These are phyloP conservation scores for Pachymerium ferrugineum DNA, from an alignment of 2,888 invertebrate species.

Conservation along the genomic window DNA sequence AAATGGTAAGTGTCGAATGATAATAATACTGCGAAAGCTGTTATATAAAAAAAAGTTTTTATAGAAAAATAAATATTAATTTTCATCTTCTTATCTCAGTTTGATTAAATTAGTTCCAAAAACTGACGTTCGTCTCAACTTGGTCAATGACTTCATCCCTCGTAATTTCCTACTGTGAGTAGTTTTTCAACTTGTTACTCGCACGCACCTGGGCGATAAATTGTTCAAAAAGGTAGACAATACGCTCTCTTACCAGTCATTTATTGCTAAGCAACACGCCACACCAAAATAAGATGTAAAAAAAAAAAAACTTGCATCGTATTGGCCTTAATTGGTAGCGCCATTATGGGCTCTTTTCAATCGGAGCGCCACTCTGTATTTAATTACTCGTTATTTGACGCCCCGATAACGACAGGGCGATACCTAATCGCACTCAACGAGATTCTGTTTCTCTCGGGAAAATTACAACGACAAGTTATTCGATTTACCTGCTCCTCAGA, in stretches of 20 bases:
- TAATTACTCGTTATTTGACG: constrained; percentile 13
- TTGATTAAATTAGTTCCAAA: not conserved
- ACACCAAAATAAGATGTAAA: too few species aligned
- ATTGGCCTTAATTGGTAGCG: not conserved
- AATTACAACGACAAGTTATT: not conserved
- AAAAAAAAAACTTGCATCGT: not conserved
- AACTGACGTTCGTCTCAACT: not conserved
- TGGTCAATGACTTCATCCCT: constrained; percentile 13
- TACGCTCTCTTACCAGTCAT: constrained; percentile 3
- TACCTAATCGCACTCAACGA: not conserved
- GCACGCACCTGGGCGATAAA: constrained; percentile 13
- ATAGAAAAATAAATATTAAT: not conserved
- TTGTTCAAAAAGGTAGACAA: constrained; percentile 2
- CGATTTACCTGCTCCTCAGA: not conserved
- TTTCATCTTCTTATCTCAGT: not conserved
- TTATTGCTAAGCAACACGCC: not conserved
- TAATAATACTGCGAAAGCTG: too few species aligned
- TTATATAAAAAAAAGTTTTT: not conserved
- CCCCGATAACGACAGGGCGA: not conserved
- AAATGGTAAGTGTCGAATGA: too few species aligned
- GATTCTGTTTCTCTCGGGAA: not conserved
- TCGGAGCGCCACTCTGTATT: not conserved
- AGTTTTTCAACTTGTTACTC: not conserved
- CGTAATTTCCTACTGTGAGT: constrained; percentile 1
- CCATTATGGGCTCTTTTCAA: not conserved